Conservation (phyloP, 2,888 invertebrate genomes). For the Protula sp. region DNA sequence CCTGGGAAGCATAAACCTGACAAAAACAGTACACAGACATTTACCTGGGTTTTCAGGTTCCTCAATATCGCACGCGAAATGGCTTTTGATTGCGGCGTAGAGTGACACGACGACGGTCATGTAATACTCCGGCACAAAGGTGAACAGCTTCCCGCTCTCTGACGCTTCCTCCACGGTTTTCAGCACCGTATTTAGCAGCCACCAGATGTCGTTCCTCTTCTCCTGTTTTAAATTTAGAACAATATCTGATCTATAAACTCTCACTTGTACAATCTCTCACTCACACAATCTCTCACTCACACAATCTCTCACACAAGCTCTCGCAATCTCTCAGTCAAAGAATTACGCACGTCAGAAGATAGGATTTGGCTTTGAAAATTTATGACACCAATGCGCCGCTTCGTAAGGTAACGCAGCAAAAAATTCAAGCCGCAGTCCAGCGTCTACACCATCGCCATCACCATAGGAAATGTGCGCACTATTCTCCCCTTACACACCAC, state of each 20-base stretch:
- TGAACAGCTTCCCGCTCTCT: constrained; percentile 62
- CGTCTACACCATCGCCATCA: too few species aligned
- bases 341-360: too few species aligned
- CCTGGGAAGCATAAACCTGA: too few species aligned
- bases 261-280: neutral
- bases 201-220: constrained; percentile 62
- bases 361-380: too few species aligned
- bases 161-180: constrained; percentile 63
- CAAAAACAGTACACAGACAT: too few species aligned
- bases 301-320: neutral
- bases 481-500: too few species aligned
- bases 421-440: too few species aligned
- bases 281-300: neutral
- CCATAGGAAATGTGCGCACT: too few species aligned
- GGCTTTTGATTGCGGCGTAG: constrained; percentile 62
- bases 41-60: too few species aligned
- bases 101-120: constrained; percentile 65
- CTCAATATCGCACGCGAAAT: too few species aligned
- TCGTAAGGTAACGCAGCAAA: too few species aligned
- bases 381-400: too few species aligned
- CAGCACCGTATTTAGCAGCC: constrained; percentile 61
- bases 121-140: constrained; percentile 71
- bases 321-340: neutral
- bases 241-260: neutral
- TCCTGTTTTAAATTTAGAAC: constrained; percentile 52